These are phyloP conservation scores for Agrotis puta DNA, from an alignment of 2,888 invertebrate genomes.

Conservation along the genomic window DNA sequence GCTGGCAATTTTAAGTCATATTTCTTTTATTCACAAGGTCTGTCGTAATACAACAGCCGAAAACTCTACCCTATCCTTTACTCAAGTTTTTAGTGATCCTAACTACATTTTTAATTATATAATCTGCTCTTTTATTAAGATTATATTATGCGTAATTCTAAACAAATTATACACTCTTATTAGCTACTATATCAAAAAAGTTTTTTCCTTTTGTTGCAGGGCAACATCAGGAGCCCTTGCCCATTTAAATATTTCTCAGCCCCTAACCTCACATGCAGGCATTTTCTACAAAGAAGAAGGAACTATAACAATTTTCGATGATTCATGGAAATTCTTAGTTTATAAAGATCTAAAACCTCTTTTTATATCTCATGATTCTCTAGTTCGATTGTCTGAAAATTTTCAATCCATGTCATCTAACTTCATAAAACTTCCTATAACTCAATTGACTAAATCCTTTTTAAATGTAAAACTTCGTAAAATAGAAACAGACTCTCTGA, in stretches of 20 bases:
- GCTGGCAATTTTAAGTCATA: too few species aligned
- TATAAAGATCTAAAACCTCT: neutral
- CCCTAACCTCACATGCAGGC: neutral
- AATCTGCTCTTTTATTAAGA: neutral
- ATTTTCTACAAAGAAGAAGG: neutral
- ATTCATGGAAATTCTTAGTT: neutral
- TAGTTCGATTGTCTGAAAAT: neutral
- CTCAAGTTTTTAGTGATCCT: neutral
- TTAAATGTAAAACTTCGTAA: neutral
- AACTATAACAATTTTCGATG: neutral
- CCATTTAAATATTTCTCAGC: neutral
- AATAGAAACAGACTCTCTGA: neutral
- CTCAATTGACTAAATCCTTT: neutral
- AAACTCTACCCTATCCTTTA: neutral
- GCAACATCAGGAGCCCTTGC: neutral
- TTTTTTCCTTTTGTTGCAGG: too few species aligned
- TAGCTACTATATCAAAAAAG: too few species aligned
- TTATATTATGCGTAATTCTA: neutral
- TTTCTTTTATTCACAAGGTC: too few species aligned
- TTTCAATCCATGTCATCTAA: neutral
- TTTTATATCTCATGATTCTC: neutral
- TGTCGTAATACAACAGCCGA: constrained; percentile 1
- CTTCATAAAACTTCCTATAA: neutral
- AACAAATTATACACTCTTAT: neutral
- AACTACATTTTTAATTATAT: too few species aligned